Base-by-base conservation (phyloP, 2,113 vertebrate species). In the Pipra filicauda region DNA sequence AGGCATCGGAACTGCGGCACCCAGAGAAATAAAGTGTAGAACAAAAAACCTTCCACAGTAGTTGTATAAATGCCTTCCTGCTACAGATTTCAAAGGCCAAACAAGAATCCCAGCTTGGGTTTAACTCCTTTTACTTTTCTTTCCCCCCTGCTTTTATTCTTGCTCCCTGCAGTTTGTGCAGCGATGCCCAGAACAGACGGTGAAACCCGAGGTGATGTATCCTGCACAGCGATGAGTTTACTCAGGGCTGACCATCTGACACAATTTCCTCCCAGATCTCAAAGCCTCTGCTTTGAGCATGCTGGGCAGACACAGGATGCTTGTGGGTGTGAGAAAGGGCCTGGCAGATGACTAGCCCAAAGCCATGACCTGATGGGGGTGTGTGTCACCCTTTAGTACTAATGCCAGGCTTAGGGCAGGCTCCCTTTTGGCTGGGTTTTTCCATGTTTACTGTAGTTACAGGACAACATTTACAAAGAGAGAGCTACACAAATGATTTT, bases 281-380 rank as follows among this genome's bases (percentile, higher is more conserved):
- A 20, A 1, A 93, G 65, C 24, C 64, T 41, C 30, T 43, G 81
- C 85, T 89, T 24, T 54, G 18, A 70, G 43, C 59, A 67, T 35
- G 59, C 33, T 0, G 48, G 51, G 80, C 92, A 93, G 52, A 84
- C 79, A 89, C 87, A 96, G 96, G 93, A 96, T 94, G 91, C 89
- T 82, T 51, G 88, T 95, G 95, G 92, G 96, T 96, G 91, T 96
- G 92, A 95, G 92, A 96, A 92, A 94, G 33, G 81, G 27, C 73
- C 55, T 70, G 20, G 3, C 8, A 15, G 71, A 81, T 74, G 95
- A 91, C 82, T 8, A 61, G 67, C 71, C 39, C 41, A 57, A 51
- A 84, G 66, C 64, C 33, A 3, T 79, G 94, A 86, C 76, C 54
- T 3, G 0, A 21, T 44, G 74, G 24, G 21, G 17, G 77, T 15